Evolutionary conservation across 2,113 vertebrate species (phyloP).

Genomic region (Takifugu flavidus): DNA sequence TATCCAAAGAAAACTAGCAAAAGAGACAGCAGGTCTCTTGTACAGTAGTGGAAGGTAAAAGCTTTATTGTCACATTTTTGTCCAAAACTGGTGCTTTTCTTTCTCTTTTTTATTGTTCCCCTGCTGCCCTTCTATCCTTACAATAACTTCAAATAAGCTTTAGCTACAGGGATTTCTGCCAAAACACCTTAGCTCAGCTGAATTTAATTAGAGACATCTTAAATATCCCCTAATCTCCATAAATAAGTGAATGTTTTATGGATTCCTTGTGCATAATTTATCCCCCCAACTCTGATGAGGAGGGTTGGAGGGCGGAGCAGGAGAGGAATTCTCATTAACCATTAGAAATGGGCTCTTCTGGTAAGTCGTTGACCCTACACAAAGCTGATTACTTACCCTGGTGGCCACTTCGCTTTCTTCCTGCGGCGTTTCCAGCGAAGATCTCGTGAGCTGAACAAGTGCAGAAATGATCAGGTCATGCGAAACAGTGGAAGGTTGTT

Average conservation of each 20-base stretch:
- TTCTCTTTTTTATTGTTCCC: slow-evolving; percentile 1
- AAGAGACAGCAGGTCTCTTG: no score
- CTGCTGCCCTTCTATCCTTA: slow-evolving; percentile 27
- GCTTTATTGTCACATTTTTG: slow-evolving; percentile 1
- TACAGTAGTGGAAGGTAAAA: no score
- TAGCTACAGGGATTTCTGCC: slow-evolving; percentile 46
- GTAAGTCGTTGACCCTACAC: slow-evolving; percentile 41
- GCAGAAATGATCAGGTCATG: slow-evolving; percentile 11
- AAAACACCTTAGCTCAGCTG: slow-evolving; percentile 52
- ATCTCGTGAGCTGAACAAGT: background rate
- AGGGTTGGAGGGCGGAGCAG: background rate
- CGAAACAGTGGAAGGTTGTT: background rate
- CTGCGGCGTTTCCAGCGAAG: slow-evolving; percentile 10
- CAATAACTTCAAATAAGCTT: slow-evolving; percentile 33
- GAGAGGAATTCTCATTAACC: slow-evolving; percentile 29
- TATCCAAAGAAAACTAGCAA: no score
- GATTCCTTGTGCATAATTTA: slow-evolving; percentile 49
- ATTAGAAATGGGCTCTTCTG: slow-evolving; percentile 43
- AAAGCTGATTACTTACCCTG: slow-evolving; percentile 30
- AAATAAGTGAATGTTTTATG: slow-evolving; percentile 59
- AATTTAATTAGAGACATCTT: slow-evolving; percentile 59
- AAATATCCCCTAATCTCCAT: slow-evolving; percentile 60
- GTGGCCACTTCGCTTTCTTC: background rate
- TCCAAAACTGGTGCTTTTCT: slow-evolving; percentile 22
- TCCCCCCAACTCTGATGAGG: slow-evolving; percentile 6